Evolutionary conservation across 2,888 invertebrate genomes (phyloP).

Genomic region (Lithosia quadra): DNA sequence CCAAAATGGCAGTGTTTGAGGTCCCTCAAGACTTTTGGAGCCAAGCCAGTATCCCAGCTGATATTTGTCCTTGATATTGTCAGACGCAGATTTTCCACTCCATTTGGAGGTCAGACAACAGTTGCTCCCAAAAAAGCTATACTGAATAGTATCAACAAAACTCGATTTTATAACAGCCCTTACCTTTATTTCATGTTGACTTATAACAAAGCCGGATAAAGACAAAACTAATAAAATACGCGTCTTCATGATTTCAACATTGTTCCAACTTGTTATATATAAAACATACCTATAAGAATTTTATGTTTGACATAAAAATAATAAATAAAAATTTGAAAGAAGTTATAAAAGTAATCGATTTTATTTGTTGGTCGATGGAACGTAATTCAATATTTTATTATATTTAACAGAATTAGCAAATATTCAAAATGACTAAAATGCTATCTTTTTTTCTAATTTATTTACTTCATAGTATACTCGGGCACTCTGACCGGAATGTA

Average conservation of each 20-base stretch:
- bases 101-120: no score
- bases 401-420: neutral
- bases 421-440: constrained; percentile 20
- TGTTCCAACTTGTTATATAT: constrained; percentile 24
- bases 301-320: constrained; percentile 39
- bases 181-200: constrained; percentile 45
- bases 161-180: constrained; percentile 15
- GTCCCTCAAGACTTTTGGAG: no score
- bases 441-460: constrained; percentile 18
- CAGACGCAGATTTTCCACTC: no score
- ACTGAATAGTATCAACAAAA: neutral
- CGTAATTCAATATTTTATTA: constrained; percentile 7
- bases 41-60: no score
- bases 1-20: no score
- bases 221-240: constrained; percentile 47
- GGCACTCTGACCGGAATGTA: constrained; percentile 13
- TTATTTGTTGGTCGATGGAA: neutral
- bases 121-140: no score
- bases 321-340: constrained; percentile 9
- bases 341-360: constrained; percentile 20
- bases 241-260: constrained; percentile 51
- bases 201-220: constrained; percentile 35
- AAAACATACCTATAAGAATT: constrained; percentile 25
- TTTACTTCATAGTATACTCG: constrained; percentile 20
- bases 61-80: no score